These are phyloP conservation scores for Telenomus remus DNA, from an alignment of 1,140 invertebrate genomes.

Conservation along the genomic window DNA sequence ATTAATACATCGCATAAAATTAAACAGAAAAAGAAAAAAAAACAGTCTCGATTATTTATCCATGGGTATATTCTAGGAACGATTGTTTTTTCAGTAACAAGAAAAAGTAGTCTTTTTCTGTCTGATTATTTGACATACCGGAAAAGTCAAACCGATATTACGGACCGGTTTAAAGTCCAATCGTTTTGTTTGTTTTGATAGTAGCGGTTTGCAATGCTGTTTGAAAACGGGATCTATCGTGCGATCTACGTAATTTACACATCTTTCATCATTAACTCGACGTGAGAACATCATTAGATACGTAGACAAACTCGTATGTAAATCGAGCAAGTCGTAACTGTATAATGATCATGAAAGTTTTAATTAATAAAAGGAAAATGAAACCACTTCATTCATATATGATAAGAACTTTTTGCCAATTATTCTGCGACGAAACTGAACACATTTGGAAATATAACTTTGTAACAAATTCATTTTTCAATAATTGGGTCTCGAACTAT, in stretches of 20 bases:
- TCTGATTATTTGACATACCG: not conserved
- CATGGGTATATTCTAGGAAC: not conserved
- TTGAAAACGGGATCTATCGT: not conserved
- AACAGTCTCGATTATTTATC: not conserved
- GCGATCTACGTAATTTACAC: not conserved
- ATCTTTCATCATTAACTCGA: slow-evolving; percentile 2
- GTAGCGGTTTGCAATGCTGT: not conserved
- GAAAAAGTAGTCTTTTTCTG: not conserved
- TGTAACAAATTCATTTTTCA: too few species aligned
- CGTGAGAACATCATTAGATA: not conserved
- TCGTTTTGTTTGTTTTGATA: not conserved
- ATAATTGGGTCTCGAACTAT: too few species aligned
- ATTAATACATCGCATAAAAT: too few species aligned
- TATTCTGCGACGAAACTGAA: too few species aligned
- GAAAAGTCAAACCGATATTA: not conserved
- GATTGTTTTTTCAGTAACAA: not conserved
- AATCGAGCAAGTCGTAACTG: not conserved
- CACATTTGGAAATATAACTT: too few species aligned
- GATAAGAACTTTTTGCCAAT: too few species aligned
- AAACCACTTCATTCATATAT: too few species aligned
- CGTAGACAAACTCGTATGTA: not conserved
- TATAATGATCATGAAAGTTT: not conserved
- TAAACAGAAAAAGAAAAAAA: not conserved
- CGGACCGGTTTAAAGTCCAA: not conserved
- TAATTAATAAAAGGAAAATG: too few species aligned